These are phyloP conservation scores for Mustela nigripes DNA, from an alignment of 2,113 vertebrate genomes.

Conservation along the genomic window DNA sequence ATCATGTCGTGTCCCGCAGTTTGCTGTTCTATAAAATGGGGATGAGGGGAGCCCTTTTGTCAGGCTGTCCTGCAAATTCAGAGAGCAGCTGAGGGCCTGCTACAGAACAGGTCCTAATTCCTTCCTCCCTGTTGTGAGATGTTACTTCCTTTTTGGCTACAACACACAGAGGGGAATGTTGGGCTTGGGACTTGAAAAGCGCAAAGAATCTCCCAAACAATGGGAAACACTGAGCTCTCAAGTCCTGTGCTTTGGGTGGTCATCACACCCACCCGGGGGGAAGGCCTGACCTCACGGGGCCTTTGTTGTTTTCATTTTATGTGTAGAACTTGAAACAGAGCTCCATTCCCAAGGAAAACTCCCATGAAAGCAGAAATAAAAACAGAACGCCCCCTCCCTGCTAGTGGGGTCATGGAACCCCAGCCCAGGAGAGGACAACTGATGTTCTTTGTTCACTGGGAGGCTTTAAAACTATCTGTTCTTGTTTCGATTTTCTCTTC, in stretches of 20 bases:
- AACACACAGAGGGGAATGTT: background rate
- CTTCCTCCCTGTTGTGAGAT: background rate
- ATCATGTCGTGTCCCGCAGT: background rate
- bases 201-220: background rate
- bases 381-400: background rate
- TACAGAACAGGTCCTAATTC: accelerated
- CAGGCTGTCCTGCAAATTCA: background rate
- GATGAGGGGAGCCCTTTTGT: background rate
- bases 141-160: background rate
- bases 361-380: slow-evolving; percentile 55
- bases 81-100: accelerated
- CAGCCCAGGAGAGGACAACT: background rate
- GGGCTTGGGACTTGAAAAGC: background rate
- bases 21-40: background rate
- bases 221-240: background rate
- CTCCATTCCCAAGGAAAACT: slow-evolving; percentile 60
- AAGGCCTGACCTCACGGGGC: background rate
- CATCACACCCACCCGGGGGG: background rate
- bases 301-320: slow-evolving; percentile 56
- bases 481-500: background rate
- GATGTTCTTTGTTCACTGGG: slow-evolving; percentile 25
- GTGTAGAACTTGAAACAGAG: slow-evolving; percentile 34
- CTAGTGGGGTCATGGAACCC: background rate
- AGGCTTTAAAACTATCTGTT: background rate
- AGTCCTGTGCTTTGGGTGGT: background rate